phyloP scores from a whole-genome alignment of 2,797 vertebrate species.

The Acanthurus tractus region DNA sequence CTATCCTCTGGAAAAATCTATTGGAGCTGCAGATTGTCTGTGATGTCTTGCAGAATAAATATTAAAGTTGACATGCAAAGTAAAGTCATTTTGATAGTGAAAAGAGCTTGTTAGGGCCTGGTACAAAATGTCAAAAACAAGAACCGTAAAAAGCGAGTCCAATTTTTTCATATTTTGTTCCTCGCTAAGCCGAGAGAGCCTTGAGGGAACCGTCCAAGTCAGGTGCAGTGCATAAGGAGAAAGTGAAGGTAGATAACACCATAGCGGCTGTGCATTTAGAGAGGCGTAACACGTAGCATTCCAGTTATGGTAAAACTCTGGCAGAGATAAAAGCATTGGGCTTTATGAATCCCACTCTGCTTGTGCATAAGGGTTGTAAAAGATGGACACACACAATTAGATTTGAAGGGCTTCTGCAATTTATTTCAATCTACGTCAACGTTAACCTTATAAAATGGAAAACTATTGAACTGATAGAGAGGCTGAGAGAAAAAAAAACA shows the following conservation, averaged over 20 bases:
- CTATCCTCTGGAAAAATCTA: constrained; percentile 8
- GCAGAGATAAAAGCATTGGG: constrained; percentile 66
- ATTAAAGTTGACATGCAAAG: constrained; percentile 37
- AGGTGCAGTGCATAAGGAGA: constrained; percentile 47
- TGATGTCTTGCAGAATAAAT: constrained; percentile 35
- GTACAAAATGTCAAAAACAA: constrained; percentile 42
- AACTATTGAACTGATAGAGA: constrained; percentile 64
- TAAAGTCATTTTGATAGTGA: constrained; percentile 23
- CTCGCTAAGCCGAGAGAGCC: constrained; percentile 26
- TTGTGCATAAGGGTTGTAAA: constrained; percentile 44
- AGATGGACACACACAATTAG: constrained; percentile 65
- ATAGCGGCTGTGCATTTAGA: constrained; percentile 46
- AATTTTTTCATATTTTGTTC: constrained; percentile 46
- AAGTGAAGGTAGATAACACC: constrained; percentile 43
- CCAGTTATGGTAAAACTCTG: constrained; percentile 56
- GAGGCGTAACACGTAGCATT: constrained; percentile 61
- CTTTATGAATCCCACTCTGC: constrained; percentile 48
- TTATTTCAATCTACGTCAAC: constrained; percentile 67
- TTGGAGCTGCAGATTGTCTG: constrained; percentile 18
- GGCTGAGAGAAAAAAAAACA: constrained; percentile 15
- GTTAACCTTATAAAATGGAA: constrained; percentile 66
- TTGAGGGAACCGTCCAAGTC: constrained; percentile 32
- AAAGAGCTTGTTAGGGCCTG: constrained; percentile 39
- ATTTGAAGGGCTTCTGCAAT: constrained; percentile 66
- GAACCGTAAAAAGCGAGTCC: constrained; percentile 12